Conservation (phyloP, 2,888 invertebrate species). For the Yponomeuta malinellus region DNA sequence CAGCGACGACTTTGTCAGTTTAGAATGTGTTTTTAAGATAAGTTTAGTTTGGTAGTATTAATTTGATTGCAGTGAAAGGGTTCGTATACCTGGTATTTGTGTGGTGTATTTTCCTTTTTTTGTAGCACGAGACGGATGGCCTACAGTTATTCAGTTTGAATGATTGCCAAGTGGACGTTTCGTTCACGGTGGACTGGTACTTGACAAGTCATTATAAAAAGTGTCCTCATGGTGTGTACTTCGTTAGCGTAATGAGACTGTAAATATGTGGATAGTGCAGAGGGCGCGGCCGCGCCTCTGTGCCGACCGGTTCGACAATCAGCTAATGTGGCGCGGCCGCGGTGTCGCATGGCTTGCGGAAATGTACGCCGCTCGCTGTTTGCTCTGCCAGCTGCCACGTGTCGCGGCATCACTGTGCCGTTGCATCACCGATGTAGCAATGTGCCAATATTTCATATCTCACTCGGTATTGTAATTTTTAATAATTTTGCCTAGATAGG, state of each 20-base stretch:
- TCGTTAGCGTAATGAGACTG: not conserved
- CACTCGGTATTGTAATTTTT: too few species aligned
- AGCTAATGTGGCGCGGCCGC: conserved; percentile 35
- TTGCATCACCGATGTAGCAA: too few species aligned
- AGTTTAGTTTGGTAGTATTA: conserved; percentile 15
- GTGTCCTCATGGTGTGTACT: not conserved
- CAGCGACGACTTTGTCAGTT: conserved; percentile 17
- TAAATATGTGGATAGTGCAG: not conserved
- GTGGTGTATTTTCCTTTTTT: not conserved
- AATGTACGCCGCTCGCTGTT: not conserved
- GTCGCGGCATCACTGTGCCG: not conserved
- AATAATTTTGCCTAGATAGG: too few species aligned
- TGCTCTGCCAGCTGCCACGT: not conserved
- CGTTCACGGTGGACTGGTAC: not conserved
- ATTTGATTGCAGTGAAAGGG: conserved; percentile 12
- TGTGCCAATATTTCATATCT: too few species aligned
- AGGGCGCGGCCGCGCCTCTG: not conserved
- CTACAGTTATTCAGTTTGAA: not conserved
- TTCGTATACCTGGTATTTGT: conserved; percentile 9
- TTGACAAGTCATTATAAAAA: not conserved
- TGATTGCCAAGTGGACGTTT: not conserved
- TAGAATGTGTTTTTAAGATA: conserved; percentile 17
- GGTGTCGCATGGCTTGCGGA: conserved; percentile 18
- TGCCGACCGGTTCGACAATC: conserved; percentile 28
- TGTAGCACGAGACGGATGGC: not conserved